A percentile compares a stretch with the other conserved stretches of the same genome.
Conservation (phyloP, 2,113 vertebrate species). For the Turnix velox region DNA sequence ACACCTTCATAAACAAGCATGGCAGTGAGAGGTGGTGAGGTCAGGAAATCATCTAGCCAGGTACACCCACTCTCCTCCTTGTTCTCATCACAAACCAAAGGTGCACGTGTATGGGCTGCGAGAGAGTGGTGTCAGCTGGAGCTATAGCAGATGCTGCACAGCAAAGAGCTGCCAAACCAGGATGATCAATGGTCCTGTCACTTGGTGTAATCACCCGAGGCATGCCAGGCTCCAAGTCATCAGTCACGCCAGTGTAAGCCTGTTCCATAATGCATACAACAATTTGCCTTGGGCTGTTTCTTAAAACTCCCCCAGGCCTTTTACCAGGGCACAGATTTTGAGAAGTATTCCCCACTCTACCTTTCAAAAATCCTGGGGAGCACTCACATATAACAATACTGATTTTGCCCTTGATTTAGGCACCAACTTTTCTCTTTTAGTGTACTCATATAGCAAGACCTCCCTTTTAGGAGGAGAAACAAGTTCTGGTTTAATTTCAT, state of each 20-base stretch:
- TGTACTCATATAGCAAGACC: rapidly evolving
- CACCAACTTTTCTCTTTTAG: not conserved
- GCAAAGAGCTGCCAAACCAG: not conserved
- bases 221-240: not conserved
- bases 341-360: not conserved
- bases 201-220: not conserved
- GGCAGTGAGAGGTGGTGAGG: rapidly evolving
- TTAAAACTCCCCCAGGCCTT: not conserved
- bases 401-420: not conserved
- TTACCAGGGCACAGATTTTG: rapidly evolving
- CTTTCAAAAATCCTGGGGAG: not conserved
- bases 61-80: rapidly evolving
- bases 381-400: not conserved
- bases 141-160: not conserved
- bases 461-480: not conserved
- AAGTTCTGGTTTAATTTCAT: not conserved
- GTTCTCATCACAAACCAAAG: not conserved
- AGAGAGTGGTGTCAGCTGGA: rapidly evolving
- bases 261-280: rapidly evolving
- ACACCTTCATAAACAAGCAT: rapidly evolving
- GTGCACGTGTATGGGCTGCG: rapidly evolving
- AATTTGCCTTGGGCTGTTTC: not conserved
- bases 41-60: not conserved
- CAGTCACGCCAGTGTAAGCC: not conserved
- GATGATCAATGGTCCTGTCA: slow-evolving; percentile 52